Percentiles rank a stretch among this genome's conserved stretches.
phyloP scores from a whole-genome alignment of 2,113 vertebrate genomes.

The Agelaius tricolor region DNA sequence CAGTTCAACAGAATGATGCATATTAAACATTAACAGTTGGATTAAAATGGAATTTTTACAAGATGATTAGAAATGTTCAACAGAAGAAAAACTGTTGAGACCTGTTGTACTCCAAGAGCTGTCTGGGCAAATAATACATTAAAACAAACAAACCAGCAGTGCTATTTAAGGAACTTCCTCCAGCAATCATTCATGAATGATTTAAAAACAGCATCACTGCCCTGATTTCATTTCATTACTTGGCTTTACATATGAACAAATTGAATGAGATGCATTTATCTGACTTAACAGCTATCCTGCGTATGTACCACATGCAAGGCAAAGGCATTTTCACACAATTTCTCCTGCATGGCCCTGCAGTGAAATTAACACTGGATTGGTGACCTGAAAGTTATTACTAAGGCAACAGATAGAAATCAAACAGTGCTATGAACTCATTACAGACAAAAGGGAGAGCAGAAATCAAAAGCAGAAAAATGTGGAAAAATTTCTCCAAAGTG shows the following conservation, averaged over 20 bases:
- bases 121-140: neutral
- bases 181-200: neutral
- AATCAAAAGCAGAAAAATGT: neutral
- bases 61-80: neutral
- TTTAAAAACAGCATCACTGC: neutral
- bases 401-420: constrained; percentile 50
- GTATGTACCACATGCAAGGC: neutral
- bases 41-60: neutral
- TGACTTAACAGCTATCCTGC: neutral
- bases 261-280: neutral
- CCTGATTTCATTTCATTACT: neutral
- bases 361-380: constrained; percentile 3
- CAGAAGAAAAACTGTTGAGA: neutral
- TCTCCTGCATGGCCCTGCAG: neutral
- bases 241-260: neutral
- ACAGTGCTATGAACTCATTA: neutral
- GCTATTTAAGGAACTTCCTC: neutral
- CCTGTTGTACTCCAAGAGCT: neutral
- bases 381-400: constrained; percentile 36
- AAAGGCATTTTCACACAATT: neutral
- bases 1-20: neutral
- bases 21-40: neutral
- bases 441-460: neutral
- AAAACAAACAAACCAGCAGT: neutral
- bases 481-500: neutral